A percentile compares a stretch with the other conserved stretches of the same genome.
These are phyloP conservation scores for Xyrichtys novacula DNA, from an alignment of 2,797 vertebrate species.

Conservation along the genomic window DNA sequence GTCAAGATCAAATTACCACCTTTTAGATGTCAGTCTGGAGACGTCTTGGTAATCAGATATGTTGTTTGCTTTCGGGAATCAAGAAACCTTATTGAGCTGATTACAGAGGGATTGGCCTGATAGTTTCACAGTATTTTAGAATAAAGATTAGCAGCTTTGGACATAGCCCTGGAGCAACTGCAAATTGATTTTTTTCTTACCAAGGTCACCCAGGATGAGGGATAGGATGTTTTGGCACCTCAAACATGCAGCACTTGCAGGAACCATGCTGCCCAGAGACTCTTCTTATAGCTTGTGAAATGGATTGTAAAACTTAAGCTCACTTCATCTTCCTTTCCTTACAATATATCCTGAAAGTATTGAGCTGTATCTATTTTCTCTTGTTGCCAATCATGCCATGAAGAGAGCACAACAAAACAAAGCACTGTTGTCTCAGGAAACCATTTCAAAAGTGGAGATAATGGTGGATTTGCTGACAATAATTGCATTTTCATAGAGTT, in stretches of 20 bases:
- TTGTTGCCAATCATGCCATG: slow-evolving; percentile 21
- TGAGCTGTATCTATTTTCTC: not conserved
- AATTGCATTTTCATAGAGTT: slow-evolving; percentile 40
- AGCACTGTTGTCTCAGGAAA: slow-evolving; percentile 22
- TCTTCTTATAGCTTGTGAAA: slow-evolving; percentile 42
- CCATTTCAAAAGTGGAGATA: slow-evolving; percentile 32
- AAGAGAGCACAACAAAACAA: slow-evolving; percentile 19
- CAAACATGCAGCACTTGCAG: slow-evolving; percentile 4
- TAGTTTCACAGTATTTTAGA: slow-evolving; percentile 31
- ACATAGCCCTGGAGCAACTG: slow-evolving; percentile 33
- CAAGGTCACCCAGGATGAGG: slow-evolving; percentile 51
- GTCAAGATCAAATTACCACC: slow-evolving; percentile 30
- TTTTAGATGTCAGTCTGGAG: slow-evolving; percentile 22
- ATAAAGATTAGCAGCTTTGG: slow-evolving; percentile 50
- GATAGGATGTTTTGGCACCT: slow-evolving; percentile 43
- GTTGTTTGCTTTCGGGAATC: slow-evolving; percentile 37
- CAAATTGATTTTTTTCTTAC: slow-evolving; percentile 38
- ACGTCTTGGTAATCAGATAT: slow-evolving; percentile 15
- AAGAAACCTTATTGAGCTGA: slow-evolving; percentile 37
- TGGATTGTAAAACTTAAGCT: slow-evolving; percentile 39
- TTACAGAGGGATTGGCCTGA: slow-evolving; percentile 36
- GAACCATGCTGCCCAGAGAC: slow-evolving; percentile 15
- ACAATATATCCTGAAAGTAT: not conserved
- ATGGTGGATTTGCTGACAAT: slow-evolving; percentile 33
- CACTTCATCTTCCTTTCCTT: slow-evolving; percentile 9